These are phyloP conservation scores for Plecotus auritus DNA, from an alignment of 2,113 vertebrate species.

Conservation along the genomic window DNA sequence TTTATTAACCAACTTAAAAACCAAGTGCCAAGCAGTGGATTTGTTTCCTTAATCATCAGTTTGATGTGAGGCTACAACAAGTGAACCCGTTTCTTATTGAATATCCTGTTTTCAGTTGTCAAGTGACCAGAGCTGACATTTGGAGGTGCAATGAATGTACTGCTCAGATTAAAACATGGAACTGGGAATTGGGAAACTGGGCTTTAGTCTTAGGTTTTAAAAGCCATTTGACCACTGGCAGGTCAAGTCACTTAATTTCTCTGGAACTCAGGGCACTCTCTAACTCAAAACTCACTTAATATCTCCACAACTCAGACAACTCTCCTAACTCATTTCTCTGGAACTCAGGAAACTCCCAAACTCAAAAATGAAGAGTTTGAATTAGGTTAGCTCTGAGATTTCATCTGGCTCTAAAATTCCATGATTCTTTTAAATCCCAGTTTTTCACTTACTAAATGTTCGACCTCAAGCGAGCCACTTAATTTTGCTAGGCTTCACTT, in stretches of 20 bases:
- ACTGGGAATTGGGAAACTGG: not conserved
- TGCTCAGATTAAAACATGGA: conserved; percentile 4
- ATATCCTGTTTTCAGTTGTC: not conserved
- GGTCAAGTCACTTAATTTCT: not conserved
- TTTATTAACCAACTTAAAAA: not conserved
- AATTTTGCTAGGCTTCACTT: not conserved
- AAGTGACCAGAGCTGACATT: not conserved
- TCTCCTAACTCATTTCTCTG: not conserved
- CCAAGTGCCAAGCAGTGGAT: not conserved
- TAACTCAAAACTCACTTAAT: not conserved
- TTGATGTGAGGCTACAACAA: not conserved
- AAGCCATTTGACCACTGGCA: not conserved
- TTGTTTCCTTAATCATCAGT: not conserved
- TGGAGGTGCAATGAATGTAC: not conserved
- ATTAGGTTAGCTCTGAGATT: not conserved
- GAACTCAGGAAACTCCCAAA: not conserved
- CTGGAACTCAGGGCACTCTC: not conserved
- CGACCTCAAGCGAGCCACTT: not conserved
- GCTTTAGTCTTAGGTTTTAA: not conserved
- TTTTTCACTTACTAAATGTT: not conserved
- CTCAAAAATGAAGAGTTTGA: not conserved
- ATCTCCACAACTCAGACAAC: not conserved
- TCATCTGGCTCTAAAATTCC: not conserved
- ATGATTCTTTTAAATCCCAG: not conserved
- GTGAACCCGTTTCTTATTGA: not conserved